phyloP scores from a whole-genome alignment of 1,140 invertebrate species.

The Plectus sambesii region DNA sequence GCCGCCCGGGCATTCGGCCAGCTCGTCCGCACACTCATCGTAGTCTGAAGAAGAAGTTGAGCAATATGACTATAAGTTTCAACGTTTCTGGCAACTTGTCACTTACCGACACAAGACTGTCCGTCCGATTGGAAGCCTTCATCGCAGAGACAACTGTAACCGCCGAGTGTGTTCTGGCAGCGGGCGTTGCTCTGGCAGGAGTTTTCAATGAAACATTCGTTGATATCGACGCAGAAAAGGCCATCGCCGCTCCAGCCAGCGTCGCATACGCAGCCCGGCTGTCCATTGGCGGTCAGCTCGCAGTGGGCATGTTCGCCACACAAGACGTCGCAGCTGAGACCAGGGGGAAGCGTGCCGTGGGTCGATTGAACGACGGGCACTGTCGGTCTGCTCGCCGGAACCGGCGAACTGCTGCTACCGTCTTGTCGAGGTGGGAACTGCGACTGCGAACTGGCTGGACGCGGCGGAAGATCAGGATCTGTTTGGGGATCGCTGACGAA shows the following conservation, averaged over 20 bases:
- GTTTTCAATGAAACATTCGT: conserved; percentile 19
- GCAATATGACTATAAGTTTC: too few species aligned
- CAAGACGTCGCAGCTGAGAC: conserved; percentile 1
- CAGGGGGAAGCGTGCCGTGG: background rate
- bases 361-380: conserved; percentile 2
- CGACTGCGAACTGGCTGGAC: too few species aligned
- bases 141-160: conserved; percentile 29
- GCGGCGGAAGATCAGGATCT: too few species aligned
- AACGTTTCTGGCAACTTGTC: too few species aligned
- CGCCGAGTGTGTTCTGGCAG: conserved; percentile 25
- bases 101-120: conserved; percentile 23
- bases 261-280: conserved; percentile 16
- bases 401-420: background rate
- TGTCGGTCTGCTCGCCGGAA: conserved; percentile 9
- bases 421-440: conserved; percentile 17
- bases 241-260: conserved; percentile 27
- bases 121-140: conserved; percentile 21
- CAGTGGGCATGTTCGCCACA: conserved; percentile 14
- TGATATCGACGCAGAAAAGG: conserved; percentile 23
- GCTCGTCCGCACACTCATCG: conserved; percentile 24
- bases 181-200: conserved; percentile 23
- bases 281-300: conserved; percentile 16
- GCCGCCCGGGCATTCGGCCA: conserved; percentile 15
- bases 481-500: too few species aligned
- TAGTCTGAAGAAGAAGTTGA: too few species aligned